These are phyloP conservation scores for Mercenaria mercenaria DNA, from an alignment of 1,140 invertebrate genomes.

Conservation along the genomic window DNA sequence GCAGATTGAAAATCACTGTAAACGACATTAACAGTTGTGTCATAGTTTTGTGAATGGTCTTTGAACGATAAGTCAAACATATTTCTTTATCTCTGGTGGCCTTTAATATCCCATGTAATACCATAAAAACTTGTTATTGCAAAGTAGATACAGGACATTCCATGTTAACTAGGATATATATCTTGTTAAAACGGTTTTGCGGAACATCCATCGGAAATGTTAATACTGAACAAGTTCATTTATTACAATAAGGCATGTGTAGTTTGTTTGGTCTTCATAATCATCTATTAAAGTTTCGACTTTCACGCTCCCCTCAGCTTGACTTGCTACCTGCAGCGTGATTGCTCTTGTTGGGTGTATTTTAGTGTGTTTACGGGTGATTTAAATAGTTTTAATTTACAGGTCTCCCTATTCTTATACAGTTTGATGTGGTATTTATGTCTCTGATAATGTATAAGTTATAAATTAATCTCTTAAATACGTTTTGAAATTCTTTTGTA, in stretches of 20 bases:
- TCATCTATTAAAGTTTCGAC: conserved; percentile 34
- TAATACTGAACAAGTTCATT: conserved; percentile 49
- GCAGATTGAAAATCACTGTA: too few species aligned
- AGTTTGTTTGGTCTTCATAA: conserved; percentile 50
- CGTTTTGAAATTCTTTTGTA: not conserved
- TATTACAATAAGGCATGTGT: conserved; percentile 44
- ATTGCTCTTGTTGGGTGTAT: not conserved
- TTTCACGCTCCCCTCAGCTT: conserved; percentile 28
- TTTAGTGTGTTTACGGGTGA: conserved; percentile 4
- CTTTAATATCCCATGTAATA: not conserved
- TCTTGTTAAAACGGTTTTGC: conserved; percentile 4
- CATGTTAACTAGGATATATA: conserved; percentile 37
- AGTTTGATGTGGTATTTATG: conserved; percentile 53
- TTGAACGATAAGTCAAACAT: not conserved
- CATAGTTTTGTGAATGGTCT: not conserved
- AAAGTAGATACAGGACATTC: conserved; percentile 47
- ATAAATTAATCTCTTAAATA: conserved; percentile 36
- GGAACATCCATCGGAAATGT: conserved; percentile 29
- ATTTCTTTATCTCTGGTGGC: conserved; percentile 12
- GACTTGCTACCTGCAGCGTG: conserved; percentile 17
- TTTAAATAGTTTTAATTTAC: conserved; percentile 48
- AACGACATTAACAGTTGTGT: not conserved
- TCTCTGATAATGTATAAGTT: conserved; percentile 29
- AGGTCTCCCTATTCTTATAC: conserved; percentile 21
- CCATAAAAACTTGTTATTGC: conserved; percentile 1